phyloP scores from a whole-genome alignment of 2,797 vertebrate genomes.

The Pteronotus mesoamericanus region DNA sequence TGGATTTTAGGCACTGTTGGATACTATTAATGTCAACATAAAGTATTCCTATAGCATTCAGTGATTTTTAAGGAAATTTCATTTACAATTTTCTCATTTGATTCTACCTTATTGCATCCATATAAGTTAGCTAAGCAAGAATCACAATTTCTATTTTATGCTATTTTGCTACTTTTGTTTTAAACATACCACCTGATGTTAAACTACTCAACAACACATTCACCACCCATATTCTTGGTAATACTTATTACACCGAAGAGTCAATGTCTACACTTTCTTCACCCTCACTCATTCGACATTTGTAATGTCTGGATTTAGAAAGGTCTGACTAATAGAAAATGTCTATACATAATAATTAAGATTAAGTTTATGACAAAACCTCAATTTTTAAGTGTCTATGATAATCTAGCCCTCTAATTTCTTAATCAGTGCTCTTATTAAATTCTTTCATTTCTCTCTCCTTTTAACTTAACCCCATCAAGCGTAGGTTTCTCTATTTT shows the following conservation, averaged over 20 bases:
- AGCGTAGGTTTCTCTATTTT: conserved; percentile 36
- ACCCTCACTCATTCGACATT: background rate
- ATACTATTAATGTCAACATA: background rate
- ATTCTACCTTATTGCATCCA: background rate
- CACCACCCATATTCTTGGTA: background rate
- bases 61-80: background rate
- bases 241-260: background rate
- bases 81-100: background rate
- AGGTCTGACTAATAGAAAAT: background rate
- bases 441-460: background rate
- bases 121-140: background rate
- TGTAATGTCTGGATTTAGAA: background rate
- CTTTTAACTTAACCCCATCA: background rate
- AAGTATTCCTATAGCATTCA: background rate
- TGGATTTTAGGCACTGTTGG: background rate
- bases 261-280: background rate
- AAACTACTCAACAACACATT: background rate
- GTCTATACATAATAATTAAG: background rate
- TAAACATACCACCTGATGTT: background rate
- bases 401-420: background rate
- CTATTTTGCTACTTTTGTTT: background rate
- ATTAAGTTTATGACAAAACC: background rate
- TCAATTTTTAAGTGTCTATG: background rate
- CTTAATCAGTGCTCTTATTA: background rate
- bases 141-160: background rate